Evolutionary conservation across 2,797 vertebrate genomes (phyloP), one percentile per base, ranked within the genome.

Genomic region (Coendou prehensilis): DNA sequence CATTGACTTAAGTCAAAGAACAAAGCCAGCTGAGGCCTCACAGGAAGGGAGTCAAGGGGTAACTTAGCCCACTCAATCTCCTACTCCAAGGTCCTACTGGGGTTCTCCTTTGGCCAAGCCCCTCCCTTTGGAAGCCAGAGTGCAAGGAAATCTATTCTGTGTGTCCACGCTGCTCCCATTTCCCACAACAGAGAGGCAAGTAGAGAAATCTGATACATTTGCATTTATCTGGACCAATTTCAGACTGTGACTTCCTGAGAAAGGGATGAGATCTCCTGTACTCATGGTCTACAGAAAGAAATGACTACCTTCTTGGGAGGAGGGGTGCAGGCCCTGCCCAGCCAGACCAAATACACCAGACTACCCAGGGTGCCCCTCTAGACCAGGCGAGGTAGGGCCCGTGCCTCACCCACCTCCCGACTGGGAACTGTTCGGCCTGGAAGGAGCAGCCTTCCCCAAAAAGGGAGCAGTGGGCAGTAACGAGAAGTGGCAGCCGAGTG

Each of bases 401-500:
- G 37, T 0, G 0, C 64, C 41, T 78, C 30, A 28, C 87, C 78
- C 37, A 59, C 50, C 67, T 93, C 59, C 30, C 20, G 5, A 63
- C 26, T 20, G 10, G 50, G 76, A 59, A 63, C 2, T 0, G 56
- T 23, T 45, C 59, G 45, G 80, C 71, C 80, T n/a, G 45, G 67
- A 20, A 69, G 81, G 57, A 89, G 89, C 79, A 84, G 63, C 67
- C 54, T 85, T 87, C 73, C 81, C 7, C 10, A 87, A 61, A 87
- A 69, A 63, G 30, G 89, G 80, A 73, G 73, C 50, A 4, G 17
- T 76, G 45, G 86, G 87, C 57, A 75, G 57, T 92, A 83, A 97
- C 56, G 80, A 96, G 85, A 97, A 96, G 93, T 50, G 90, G 96
- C 95, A 94, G 91, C 75, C 1, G 1, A 96, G 87, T 96, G 96